These are phyloP conservation scores for Siniperca chuatsi DNA, from an alignment of 2,113 vertebrate genomes.

Conservation along the genomic window DNA sequence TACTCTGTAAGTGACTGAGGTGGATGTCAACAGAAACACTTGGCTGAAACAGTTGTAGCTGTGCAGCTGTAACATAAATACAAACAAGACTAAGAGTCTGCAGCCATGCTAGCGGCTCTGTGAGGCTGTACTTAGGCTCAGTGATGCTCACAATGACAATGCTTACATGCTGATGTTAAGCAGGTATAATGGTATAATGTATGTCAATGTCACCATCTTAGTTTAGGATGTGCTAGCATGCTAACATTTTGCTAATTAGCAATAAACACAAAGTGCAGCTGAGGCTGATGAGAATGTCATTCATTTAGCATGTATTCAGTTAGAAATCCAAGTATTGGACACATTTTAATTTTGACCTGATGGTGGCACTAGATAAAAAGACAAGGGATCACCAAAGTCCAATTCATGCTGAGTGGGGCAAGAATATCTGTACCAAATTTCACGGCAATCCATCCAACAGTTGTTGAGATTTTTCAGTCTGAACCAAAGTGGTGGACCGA, in stretches of 20 bases:
- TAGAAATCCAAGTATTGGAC: background rate
- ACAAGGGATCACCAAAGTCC: background rate
- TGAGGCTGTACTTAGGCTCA: background rate
- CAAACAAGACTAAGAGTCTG: background rate
- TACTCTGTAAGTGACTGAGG: background rate
- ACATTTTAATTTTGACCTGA: background rate
- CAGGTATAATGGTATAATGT: background rate
- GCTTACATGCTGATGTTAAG: background rate
- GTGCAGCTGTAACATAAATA: background rate
- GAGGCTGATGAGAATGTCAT: background rate
- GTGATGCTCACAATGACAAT: background rate
- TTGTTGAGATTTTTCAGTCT: background rate
- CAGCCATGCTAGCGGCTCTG: background rate
- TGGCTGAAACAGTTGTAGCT: slow-evolving; percentile 1
- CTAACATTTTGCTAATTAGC: background rate
- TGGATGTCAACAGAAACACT: slow-evolving; percentile 5
- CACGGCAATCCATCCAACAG: background rate
- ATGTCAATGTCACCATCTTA: background rate
- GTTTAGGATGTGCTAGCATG: background rate
- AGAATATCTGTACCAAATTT: background rate
- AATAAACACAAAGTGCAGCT: background rate
- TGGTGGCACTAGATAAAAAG: background rate
- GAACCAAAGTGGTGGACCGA: background rate
- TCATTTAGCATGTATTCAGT: background rate
- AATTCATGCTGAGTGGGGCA: background rate